Conservation (phyloP, 35 echinoderm and acorn worm species). For the Nesometra sesokonis region DNA sequence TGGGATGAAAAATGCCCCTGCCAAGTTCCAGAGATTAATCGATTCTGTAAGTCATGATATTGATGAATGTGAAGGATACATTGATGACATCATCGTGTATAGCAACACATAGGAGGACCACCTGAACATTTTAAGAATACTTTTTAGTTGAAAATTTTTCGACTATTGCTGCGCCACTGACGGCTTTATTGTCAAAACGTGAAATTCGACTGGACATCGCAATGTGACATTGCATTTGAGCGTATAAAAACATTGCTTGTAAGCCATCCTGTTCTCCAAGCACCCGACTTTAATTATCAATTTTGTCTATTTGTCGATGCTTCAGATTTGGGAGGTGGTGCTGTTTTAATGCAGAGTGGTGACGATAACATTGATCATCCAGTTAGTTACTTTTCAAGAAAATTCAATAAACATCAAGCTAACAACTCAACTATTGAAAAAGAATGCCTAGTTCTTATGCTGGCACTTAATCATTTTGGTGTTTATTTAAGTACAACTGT, state of each 20-base stretch:
- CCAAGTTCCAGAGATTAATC: constrained; percentile 51
- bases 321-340: background rate
- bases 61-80: background rate
- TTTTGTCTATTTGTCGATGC: background rate
- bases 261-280: background rate
- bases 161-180: constrained; percentile 5
- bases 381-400: constrained; percentile 24
- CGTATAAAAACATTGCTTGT: background rate
- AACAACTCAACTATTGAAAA: constrained; percentile 42
- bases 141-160: constrained; percentile 24
- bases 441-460: constrained; percentile 14
- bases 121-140: too few relatives aligned
- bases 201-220: constrained; percentile 16
- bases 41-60: background rate
- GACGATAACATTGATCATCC: constrained; percentile 25
- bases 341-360: constrained; percentile 15
- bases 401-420: constrained; percentile 13
- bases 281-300: background rate
- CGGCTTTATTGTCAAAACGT: constrained; percentile 8
- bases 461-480: background rate
- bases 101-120: too few relatives aligned
- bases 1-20: constrained; percentile 59
- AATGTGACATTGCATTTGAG: background rate
- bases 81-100: too few relatives aligned
- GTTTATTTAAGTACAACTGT: too few relatives aligned